Percentiles rank a stretch among this genome's conserved stretches.
phyloP scores from a whole-genome alignment of 2,797 vertebrate species.

The Poecilia picta region DNA sequence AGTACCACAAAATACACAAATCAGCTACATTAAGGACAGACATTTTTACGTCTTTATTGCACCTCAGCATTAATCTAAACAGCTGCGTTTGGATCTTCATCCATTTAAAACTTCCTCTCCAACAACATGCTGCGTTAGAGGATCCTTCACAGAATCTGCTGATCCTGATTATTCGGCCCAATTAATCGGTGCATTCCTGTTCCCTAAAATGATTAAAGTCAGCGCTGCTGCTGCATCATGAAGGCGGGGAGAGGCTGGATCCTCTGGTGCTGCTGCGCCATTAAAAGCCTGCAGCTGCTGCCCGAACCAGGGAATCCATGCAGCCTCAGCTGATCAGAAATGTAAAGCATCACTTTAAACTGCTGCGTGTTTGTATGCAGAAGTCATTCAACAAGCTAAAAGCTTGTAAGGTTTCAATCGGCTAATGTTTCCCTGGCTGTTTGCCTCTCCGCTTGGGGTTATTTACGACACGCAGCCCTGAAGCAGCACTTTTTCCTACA shows the following conservation, averaged over 20 bases:
- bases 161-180: background rate
- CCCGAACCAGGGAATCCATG: background rate
- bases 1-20: too few species aligned
- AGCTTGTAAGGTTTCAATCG: slow-evolving; percentile 15
- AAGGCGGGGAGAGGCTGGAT: background rate
- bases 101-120: background rate
- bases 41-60: background rate
- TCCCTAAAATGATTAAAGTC: background rate
- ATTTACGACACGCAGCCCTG: slow-evolving; percentile 5
- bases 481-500: slow-evolving; percentile 11
- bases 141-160: background rate
- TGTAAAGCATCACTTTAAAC: slow-evolving; percentile 28
- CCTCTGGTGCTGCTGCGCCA: slow-evolving; percentile 8
- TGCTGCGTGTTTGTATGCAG: slow-evolving; percentile 1
- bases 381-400: background rate
- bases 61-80: background rate
- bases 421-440: slow-evolving; percentile 8
- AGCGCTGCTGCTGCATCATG: slow-evolving; percentile 19
- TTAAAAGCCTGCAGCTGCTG: slow-evolving; percentile 12
- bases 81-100: background rate
- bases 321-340: slow-evolving; percentile 4
- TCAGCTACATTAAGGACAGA: background rate
- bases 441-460: background rate
- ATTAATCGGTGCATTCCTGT: background rate
- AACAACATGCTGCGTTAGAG: background rate